Evolutionary conservation across 2,888 invertebrate genomes (phyloP).

Genomic region (Pycnomerus fuliginosus): DNA sequence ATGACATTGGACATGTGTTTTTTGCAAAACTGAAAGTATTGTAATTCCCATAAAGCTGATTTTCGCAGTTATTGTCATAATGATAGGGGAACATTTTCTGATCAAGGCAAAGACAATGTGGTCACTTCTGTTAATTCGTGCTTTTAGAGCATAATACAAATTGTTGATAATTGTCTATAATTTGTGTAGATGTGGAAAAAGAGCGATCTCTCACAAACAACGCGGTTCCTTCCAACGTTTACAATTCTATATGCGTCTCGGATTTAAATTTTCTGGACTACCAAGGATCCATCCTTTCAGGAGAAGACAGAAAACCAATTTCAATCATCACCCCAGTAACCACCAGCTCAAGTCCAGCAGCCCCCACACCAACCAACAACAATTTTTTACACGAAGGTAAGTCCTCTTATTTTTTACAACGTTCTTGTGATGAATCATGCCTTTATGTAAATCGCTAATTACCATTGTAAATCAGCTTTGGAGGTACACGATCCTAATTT

Average conservation of each 20-base stretch:
- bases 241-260: constrained; percentile 79
- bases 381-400: constrained; percentile 61
- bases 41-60: constrained; percentile 13
- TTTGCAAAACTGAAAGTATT: constrained; percentile 12
- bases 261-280: constrained; percentile 69
- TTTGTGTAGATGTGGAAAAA: constrained; percentile 71
- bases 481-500: constrained; percentile 23
- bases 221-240: constrained; percentile 68
- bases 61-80: constrained; percentile 11
- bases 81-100: too few species aligned
- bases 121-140: constrained; percentile 5
- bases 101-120: constrained; percentile 15
- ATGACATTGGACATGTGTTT: constrained; percentile 18
- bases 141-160: constrained; percentile 6
- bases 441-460: constrained; percentile 24
- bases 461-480: constrained; percentile 25
- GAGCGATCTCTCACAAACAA: constrained; percentile 69
- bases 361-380: constrained; percentile 41
- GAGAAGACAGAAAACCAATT: constrained; percentile 50
- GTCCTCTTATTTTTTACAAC: constrained; percentile 37
- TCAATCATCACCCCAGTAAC: constrained; percentile 52
- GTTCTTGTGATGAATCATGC: constrained; percentile 19
- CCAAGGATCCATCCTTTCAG: constrained; percentile 49
- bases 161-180: constrained; percentile 2
- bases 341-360: constrained; percentile 47